Conservation (phyloP, 2,797 vertebrate species). For the Vultur gryphus region DNA sequence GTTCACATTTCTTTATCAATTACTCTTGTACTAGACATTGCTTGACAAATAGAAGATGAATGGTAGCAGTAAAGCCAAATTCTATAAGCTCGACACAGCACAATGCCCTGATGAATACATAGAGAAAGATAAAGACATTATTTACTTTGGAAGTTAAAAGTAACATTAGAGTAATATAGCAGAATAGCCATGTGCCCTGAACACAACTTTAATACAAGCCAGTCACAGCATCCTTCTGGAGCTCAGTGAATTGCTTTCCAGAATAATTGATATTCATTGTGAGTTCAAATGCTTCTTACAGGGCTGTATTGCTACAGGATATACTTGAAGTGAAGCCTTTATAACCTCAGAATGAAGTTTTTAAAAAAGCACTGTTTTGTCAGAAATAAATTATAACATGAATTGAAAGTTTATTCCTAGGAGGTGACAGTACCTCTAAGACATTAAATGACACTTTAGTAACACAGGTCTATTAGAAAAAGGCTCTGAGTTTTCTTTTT, state of each 20-base stretch:
- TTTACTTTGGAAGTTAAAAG: constrained; percentile 4
- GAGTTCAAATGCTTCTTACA: background rate
- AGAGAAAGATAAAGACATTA: background rate
- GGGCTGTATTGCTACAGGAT: background rate
- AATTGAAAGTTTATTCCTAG: background rate
- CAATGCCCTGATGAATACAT: background rate
- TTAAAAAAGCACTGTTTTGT: background rate
- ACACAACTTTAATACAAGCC: background rate
- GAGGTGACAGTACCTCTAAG: background rate
- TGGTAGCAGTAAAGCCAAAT: constrained; percentile 1
- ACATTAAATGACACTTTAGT: background rate
- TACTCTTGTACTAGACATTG: constrained; percentile 2
- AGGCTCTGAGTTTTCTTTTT: background rate
- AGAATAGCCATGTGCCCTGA: background rate
- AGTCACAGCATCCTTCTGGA: background rate
- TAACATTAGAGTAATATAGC: background rate
- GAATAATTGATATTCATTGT: background rate
- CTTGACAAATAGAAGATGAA: constrained; percentile 25
- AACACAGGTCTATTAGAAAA: background rate
- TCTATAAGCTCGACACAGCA: background rate
- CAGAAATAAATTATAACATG: background rate
- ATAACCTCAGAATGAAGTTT: background rate
- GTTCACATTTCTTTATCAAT: constrained; percentile 41
- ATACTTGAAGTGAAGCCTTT: background rate
- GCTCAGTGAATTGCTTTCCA: background rate